Evolutionary conservation across 2,888 invertebrate species (phyloP), one percentile per base, ranked within the genome.

Genomic region (Chaitophorus viminalis): DNA sequence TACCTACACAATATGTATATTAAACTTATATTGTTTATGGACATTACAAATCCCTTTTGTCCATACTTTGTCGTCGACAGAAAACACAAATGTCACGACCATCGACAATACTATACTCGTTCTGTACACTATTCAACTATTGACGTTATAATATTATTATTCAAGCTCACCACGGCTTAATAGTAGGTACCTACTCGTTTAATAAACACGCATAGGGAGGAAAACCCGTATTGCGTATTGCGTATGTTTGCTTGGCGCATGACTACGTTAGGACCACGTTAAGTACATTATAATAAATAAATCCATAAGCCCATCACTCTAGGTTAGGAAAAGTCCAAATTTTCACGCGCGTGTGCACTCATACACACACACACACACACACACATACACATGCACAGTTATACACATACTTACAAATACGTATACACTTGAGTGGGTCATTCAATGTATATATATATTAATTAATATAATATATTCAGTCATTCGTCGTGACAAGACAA

Each of bases 401-500:
- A 8, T 8, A 39, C 6, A 39, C 81, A 25, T 79, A n/a, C 52
- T 79, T 52, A 65, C 11, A 17, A 54, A 54, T 36, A 65, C 17
- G 36, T 18, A 65, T 65, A 79, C 39, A n/a, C 0, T 82, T n/a
- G 82, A 82, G 68, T 46, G 81, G 81, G 31, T 70, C 81, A 82
- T 82, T 54, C 14, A 3, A 39, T 39, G 11, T 29, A 25, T 60
- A 11, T n/a, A 33, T 29, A 3, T 1, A 21, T 78, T 54, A 3
- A 60, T 25, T 3, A 60, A 5, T 6, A 39, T 68, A 46, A 68
- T 36, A 46, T 68, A 81, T 81, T 81, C 65, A 39, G 36, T 25
- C 79, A n/a, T 81, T 39, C 68, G 36, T 81, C 81, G 81, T 81
- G 81, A 81, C 81, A 68, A 46, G 18, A 79, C 36, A 36, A 68